Evolutionary conservation across 2,797 vertebrate genomes (phyloP).

Genomic region (Gouania willdenowi): DNA sequence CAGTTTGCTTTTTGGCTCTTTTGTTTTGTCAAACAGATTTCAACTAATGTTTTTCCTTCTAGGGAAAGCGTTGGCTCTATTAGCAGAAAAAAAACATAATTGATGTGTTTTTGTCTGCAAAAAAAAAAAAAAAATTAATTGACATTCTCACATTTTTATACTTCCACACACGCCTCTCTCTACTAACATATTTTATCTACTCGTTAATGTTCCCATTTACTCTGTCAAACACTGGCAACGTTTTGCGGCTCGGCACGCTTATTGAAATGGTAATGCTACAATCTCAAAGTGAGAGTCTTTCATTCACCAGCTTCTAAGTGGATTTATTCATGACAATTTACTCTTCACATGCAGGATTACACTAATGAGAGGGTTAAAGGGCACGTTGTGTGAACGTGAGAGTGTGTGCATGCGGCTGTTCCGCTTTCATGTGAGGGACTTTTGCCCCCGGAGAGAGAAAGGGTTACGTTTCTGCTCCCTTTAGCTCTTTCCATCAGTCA

Average conservation of each 20-base stretch:
- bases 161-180: conserved; percentile 21
- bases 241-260: conserved; percentile 48
- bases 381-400: conserved; percentile 19
- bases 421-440: conserved; percentile 53
- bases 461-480: conserved; percentile 35
- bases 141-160: conserved; percentile 24
- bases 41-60: conserved; percentile 20
- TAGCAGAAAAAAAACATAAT: conserved; percentile 32
- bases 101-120: conserved; percentile 10
- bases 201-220: conserved; percentile 74
- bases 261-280: conserved; percentile 76
- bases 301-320: conserved; percentile 68
- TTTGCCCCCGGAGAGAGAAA: conserved; percentile 48
- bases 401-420: conserved; percentile 26
- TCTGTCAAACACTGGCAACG: conserved; percentile 62
- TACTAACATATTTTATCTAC: conserved; percentile 63
- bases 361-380: conserved; percentile 76
- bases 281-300: conserved; percentile 69
- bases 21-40: conserved; percentile 61
- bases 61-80: conserved; percentile 30
- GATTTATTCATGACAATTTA: conserved; percentile 78
- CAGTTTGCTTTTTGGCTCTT: conserved; percentile 44
- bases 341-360: conserved; percentile 69
- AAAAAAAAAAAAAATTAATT: conserved; percentile 32
- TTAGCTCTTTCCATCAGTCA: conserved; percentile 55